phyloP scores from a whole-genome alignment of 2,113 vertebrate genomes.

The Tragelaphus imberbis region DNA sequence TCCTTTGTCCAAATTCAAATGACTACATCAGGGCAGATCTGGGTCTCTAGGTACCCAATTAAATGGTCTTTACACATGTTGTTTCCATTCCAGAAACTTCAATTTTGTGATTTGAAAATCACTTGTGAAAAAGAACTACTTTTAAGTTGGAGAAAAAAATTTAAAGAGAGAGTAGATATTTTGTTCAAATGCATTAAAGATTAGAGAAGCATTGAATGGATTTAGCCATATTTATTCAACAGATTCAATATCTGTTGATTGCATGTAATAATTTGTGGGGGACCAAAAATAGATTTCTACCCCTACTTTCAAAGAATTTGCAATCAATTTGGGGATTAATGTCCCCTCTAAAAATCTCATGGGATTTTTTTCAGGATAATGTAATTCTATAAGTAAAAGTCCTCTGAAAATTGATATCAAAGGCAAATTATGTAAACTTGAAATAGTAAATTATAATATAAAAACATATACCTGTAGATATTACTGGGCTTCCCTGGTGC shows the following conservation, averaged over 20 bases:
- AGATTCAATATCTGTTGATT: not conserved
- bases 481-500: not conserved
- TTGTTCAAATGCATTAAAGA: not conserved
- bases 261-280: not conserved
- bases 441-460: not conserved
- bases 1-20: not conserved
- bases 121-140: not conserved
- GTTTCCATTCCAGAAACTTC: constrained; percentile 19
- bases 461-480: not conserved
- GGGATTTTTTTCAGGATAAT: not conserved
- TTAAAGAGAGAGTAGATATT: not conserved
- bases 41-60: not conserved
- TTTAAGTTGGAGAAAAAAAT: not conserved
- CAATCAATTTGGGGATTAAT: not conserved
- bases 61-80: not conserved
- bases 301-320: not conserved
- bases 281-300: not conserved
- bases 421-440: not conserved
- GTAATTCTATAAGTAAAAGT: not conserved
- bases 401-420: not conserved
- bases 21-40: not conserved
- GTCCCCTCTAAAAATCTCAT: not conserved
- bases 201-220: not conserved
- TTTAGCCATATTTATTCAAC: not conserved
- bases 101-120: constrained; percentile 11